These are phyloP conservation scores for Rana temporaria DNA, from an alignment of 2,113 vertebrate species.

Conservation along the genomic window DNA sequence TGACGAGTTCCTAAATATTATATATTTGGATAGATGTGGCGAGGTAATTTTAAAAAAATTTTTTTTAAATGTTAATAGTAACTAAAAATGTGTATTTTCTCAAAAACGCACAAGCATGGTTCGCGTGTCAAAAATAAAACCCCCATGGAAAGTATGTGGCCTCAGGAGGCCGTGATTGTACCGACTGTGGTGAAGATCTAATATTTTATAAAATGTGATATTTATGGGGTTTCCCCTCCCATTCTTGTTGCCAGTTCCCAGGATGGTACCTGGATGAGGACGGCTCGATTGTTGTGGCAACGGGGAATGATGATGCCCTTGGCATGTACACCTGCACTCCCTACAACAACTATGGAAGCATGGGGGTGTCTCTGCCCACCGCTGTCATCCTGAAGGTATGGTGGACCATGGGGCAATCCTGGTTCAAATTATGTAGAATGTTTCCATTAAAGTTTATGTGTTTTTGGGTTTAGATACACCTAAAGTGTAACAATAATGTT, in stretches of 20 bases:
- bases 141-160: too few species aligned
- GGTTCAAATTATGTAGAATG: not conserved
- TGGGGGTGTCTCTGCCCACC: slow-evolving; percentile 85
- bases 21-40: too few species aligned
- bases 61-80: too few species aligned
- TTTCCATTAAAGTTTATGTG: not conserved
- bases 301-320: slow-evolving; percentile 87
- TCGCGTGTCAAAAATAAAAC: too few species aligned
- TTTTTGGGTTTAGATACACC: not conserved
- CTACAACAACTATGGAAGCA: slow-evolving; percentile 92
- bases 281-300: slow-evolving; percentile 85
- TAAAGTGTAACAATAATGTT: too few species aligned
- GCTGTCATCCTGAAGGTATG: slow-evolving; percentile 87
- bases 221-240: not conserved
- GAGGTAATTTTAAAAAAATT: too few species aligned
- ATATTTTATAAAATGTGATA: too few species aligned
- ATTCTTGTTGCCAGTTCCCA: slow-evolving; percentile 75
- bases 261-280: slow-evolving; percentile 87
- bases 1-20: too few species aligned
- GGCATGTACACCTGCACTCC: slow-evolving; percentile 91
- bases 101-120: too few species aligned
- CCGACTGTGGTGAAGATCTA: too few species aligned
- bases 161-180: too few species aligned
- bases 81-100: too few species aligned
- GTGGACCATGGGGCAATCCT: not conserved